These are phyloP conservation scores for Streptopelia turtur DNA, from an alignment of 2,797 vertebrate species.

Conservation along the genomic window DNA sequence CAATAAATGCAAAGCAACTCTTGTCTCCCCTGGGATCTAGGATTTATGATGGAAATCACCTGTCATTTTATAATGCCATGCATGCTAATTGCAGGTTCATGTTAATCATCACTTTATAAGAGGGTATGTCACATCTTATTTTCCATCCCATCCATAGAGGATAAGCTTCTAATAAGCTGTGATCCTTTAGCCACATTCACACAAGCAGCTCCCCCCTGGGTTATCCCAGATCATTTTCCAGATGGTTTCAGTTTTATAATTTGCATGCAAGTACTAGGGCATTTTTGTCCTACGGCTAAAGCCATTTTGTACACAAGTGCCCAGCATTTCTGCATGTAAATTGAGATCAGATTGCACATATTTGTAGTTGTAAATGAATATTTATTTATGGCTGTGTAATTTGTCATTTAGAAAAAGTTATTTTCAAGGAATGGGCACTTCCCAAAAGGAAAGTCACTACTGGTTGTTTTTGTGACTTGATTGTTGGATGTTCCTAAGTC, in stretches of 20 bases:
- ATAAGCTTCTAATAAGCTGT: conserved; percentile 43
- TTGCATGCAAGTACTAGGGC: neutral
- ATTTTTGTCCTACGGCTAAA: neutral
- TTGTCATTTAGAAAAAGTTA: neutral
- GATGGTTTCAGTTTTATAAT: conserved; percentile 34
- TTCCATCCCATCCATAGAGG: conserved; percentile 22
- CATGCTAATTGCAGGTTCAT: conserved; percentile 39
- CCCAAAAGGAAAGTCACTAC: neutral
- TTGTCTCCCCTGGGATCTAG: neutral
- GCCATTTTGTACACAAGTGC: neutral
- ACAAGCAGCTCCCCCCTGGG: neutral
- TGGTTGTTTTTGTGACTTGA: neutral
- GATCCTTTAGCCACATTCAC: conserved; percentile 12
- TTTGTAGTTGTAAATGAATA: neutral
- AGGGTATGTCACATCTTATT: conserved; percentile 44
- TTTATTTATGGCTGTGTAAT: neutral
- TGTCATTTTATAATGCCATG: neutral
- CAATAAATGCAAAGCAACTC: neutral
- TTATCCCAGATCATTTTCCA: neutral
- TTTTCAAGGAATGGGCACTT: neutral
- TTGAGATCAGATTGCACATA: neutral
- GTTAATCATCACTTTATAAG: conserved; percentile 15
- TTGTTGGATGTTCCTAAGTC: neutral
- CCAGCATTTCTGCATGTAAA: neutral
- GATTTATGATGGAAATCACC: conserved; percentile 31